Conservation (phyloP, 2,888 invertebrate genomes). For the Crossocerus cetratus region DNA sequence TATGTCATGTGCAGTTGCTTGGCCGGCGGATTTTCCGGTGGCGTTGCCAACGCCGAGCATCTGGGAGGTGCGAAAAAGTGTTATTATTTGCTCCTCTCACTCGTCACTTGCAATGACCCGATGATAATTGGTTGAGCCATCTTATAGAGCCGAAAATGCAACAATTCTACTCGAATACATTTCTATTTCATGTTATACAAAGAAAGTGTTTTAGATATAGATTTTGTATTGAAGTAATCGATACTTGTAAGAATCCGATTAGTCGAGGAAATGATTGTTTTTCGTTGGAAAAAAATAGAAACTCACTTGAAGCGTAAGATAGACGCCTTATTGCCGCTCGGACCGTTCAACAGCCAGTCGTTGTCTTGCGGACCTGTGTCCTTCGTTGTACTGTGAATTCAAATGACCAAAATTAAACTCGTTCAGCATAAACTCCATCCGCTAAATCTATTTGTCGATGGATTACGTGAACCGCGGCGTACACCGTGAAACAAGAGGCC, state of each 20-base stretch:
- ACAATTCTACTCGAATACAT: neutral
- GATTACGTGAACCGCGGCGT: no score
- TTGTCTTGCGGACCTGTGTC: conserved; percentile 62
- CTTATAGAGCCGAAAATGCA: neutral
- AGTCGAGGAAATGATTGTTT: no score
- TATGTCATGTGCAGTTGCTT: conserved; percentile 84
- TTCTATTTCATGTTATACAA: neutral
- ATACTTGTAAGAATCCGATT: no score
- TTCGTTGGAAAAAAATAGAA: neutral
- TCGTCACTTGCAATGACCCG: no score
- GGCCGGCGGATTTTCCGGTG: conserved; percentile 74
- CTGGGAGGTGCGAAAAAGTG: conserved; percentile 46
- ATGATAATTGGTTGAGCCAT: no score
- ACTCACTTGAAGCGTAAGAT: conserved; percentile 74
- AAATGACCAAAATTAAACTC: conserved; percentile 3
- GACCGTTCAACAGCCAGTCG: conserved; percentile 72
- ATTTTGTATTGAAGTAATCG: neutral
- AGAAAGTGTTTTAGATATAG: neutral
- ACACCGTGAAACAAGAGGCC: no score
- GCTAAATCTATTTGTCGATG: no score
- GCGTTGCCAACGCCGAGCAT: conserved; percentile 73
- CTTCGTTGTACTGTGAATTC: conserved; percentile 66
- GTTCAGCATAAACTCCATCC: no score
- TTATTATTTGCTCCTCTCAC: neutral
- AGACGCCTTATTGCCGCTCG: conserved; percentile 68